Base-by-base conservation (phyloP, 2,888 invertebrate species). In the Diaprepes abbreviatus region DNA sequence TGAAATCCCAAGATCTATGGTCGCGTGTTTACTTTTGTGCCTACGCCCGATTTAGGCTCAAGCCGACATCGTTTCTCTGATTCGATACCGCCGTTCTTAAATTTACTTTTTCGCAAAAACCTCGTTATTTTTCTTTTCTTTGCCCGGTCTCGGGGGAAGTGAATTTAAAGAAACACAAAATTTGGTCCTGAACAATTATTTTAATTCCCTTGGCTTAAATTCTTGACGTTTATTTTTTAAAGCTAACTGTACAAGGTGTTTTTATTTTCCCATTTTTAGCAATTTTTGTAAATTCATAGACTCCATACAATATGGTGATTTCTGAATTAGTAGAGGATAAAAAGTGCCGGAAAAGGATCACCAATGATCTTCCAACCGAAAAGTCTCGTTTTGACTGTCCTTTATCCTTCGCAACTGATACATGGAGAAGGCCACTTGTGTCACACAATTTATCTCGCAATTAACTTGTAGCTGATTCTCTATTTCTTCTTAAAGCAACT, bases 1-100 rank as follows among this genome's bases (percentile, higher is more conserved):
- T 74, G 76, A 78, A 79, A 79, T 78, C 78, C 78, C 74, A 65
- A 75, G 78, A 78, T 79, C 78, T 78, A 71, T 74, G 72, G 72
- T 72, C 66, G 65, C 62, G 66, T 70, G 70, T 72, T 74, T 72
- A 73, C 73, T 63, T 75, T 75, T 73, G 57, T 36, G 66, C 60
- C 70, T 66, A 65, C n/a, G 21, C 65, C 33, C 24, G 59, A 38
- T 48, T 52, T 35, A 21, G 52, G n/a, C 48, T 31, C 45, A 40
- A 62, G 52, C 19, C 43, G 59, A 60, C 43, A 14, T 50, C 48
- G 48, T 50, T 50, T 50, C 48, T 50, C 48, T 28, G 48, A 28
- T 50, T 50, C 48, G 48, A 50, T 50, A 28, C 28, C 9, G 28
- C 28, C 35, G 38, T 28, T 40, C 40, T 6, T 54, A 55, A 62